A percentile compares a stretch with the other conserved stretches of the same genome.
Conservation (phyloP, 1,140 invertebrate species). For the Octopus bimaculoides region DNA sequence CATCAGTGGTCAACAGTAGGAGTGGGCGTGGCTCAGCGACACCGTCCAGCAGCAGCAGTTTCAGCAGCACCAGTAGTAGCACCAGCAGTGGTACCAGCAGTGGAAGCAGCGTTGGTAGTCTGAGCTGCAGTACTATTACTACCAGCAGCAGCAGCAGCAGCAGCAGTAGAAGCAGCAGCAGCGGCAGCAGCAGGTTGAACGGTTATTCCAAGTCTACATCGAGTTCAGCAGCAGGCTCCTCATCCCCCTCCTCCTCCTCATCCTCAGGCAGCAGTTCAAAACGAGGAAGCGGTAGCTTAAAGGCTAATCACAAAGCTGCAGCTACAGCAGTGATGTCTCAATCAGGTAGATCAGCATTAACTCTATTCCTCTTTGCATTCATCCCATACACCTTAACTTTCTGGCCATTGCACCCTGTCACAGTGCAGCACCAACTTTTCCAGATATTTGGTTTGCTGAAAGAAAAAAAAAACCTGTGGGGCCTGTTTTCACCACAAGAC, state of each 20-base stretch:
- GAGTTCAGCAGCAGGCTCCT: not conserved
- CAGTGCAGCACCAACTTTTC: no score
- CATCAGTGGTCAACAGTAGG: not conserved
- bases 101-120: not conserved
- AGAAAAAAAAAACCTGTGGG: no score
- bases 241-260: not conserved
- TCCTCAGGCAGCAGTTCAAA: slow-evolving; percentile 5
- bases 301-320: not conserved
- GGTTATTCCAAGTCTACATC: no score
- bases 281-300: not conserved
- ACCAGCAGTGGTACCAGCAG: not conserved
- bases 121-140: no score
- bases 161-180: no score
- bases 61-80: not conserved
- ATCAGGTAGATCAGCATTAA: not conserved
- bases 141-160: no score
- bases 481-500: no score
- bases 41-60: not conserved
- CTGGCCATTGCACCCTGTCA: no score
- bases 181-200: no score
- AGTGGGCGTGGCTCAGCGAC: not conserved
- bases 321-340: not conserved
- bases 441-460: no score
- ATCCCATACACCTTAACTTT: no score
- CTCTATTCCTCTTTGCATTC: no score